Percentiles rank a stretch among this genome's conserved stretches.
Evolutionary conservation across 2,113 vertebrate genomes (phyloP).

Genomic region (Ciconia boyciana): DNA sequence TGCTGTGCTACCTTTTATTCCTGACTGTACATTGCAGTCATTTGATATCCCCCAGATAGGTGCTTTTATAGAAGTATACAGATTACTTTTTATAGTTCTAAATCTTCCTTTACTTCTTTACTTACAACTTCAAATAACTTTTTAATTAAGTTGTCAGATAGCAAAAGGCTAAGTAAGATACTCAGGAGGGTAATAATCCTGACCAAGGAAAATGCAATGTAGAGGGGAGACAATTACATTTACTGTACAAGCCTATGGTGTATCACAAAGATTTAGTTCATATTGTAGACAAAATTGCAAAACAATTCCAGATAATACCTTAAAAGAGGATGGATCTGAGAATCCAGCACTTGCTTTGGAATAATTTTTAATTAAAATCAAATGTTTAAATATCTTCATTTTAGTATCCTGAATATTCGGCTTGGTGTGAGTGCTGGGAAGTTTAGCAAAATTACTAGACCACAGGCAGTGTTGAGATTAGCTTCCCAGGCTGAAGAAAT

Average conservation of each 20-base stretch:
- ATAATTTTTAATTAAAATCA: not conserved
- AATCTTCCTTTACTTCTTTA: not conserved
- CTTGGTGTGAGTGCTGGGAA: not conserved
- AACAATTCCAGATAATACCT: not conserved
- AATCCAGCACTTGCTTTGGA: not conserved
- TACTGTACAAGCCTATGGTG: not conserved
- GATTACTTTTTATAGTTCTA: not conserved
- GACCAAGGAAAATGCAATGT: not conserved
- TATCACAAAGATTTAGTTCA: not conserved
- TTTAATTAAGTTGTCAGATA: not conserved
- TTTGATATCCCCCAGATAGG: not conserved
- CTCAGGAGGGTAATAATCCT: not conserved
- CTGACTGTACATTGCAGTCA: not conserved
- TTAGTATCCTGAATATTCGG: not conserved
- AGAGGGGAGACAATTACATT: not conserved
- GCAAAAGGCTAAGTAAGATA: not conserved
- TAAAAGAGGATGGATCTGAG: not conserved
- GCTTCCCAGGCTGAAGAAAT: not conserved
- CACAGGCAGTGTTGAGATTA: not conserved
- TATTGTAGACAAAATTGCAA: not conserved
- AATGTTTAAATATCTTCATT: not conserved
- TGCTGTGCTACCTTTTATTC: conserved; percentile 18
- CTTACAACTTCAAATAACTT: not conserved
- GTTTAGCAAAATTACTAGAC: not conserved
- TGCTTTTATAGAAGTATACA: not conserved